Base-by-base conservation (phyloP, 92 coral and sea anemone genomes). In the Phenganax subtilis region DNA sequence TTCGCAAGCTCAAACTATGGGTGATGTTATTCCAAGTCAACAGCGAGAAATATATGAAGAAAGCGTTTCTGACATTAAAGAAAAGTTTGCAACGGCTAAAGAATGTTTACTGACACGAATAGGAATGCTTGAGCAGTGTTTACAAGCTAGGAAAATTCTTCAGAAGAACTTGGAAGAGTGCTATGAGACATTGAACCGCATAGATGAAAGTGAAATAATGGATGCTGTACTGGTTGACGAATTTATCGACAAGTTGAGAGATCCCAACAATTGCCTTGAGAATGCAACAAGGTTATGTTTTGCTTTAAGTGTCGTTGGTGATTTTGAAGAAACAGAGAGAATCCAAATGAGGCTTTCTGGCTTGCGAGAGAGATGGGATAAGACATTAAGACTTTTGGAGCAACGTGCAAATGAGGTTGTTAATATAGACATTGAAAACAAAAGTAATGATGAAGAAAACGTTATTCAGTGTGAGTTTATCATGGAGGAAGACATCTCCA, bases 61-160 rank as follows among this genome's bases (percentile, higher is more conserved):
- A 51, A 85, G 83, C 14, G 86, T 86, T 29, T 62, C 31, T 51
- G 91, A 86, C 12, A 51, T 90, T 60, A 84, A 74, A 37, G 86
- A 87, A 53, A 85, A 87, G 85, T 81, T 92, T 12, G 76, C 82
- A 20, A 82, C 89, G 16, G 86, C 91, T 10, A 90, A 90, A 72
- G 83, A 77, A 54, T 85, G 85, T 75, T 74, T 87, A 25, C 51
- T 84, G 56, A 55, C 67, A 2, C 83, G 77, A 25, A 84, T 88
- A 7, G 86, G 88, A 72, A 84, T 76, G 79, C 80, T 82, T 30
- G 83, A 86, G 57, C 86, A 66, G 55, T 82, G 85, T 28, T 58
- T 87, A 10, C 55, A 80, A 55, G 88, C 88, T 60, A 86, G 84
- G 31, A 57, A 60, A 27, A 81, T 55, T 47, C 77, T 93, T 14